Base-by-base conservation (phyloP, 2,113 vertebrate genomes). In the Pelodiscus sinensis region DNA sequence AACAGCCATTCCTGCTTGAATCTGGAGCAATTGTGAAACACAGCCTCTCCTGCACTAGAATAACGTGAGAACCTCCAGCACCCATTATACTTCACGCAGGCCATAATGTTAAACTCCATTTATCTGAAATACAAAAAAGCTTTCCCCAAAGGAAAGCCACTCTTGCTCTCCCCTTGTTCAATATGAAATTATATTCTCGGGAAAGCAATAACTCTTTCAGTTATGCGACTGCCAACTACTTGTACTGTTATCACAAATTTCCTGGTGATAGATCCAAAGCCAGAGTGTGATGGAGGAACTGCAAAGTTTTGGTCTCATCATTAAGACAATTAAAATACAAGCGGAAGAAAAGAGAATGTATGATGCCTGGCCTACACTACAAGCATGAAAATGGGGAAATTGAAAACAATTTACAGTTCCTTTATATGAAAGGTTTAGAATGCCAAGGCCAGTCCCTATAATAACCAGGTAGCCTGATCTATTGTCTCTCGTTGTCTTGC, bases 21-120 rank as follows among this genome's bases (percentile, higher is more conserved):
- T 27, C 54, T 85, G 55, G 44, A 54, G 31, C 51, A 89, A 92
- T 79, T 4, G 51, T 87, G 82, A 87, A 84, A 88, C 29, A 83
- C 71, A 21, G 35, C 24, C 29, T 31, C 21, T 73, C 19, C 68
- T 38, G 35, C 21, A 44, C 12, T 31, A 68, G 88, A 94, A 31
- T 2, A 8, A 78, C 9, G 7, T 15, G 21, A 35, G 31, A 29
- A 44, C 29, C 81, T 79, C 22, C 19, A 29, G 65, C 78, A 15
- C n/a, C 38, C 11, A 2, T 29, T 5, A 19, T 25, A 11, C 71
- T 4, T 85, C 55, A 38, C 80, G 75, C 27, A 90, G 62, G 12
- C 29, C 62, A n/a, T 15, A 65, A 65, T 7, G 62, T 31, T n/a
- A 82, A 86, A 75, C 44, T 27, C 6, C 62, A 62, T 79, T 85